Conservation (phyloP, 2,888 invertebrate species). For the Pammene fasciana region DNA sequence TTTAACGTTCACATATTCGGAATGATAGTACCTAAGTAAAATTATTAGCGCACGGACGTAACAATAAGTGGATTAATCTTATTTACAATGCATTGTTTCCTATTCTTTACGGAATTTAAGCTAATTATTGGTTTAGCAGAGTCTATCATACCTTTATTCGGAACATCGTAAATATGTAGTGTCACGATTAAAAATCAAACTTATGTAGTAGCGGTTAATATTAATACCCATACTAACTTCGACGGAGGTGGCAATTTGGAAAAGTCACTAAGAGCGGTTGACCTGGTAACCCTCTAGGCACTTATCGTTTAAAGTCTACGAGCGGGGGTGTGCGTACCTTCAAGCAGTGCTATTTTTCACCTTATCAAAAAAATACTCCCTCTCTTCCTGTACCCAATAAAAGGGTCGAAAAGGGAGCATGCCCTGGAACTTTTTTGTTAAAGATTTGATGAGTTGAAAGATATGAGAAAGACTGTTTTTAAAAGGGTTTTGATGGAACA, state of each 20-base stretch:
- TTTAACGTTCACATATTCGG: too few relatives aligned
- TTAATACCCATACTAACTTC: not conserved
- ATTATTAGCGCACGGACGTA: not conserved
- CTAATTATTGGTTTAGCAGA: too few relatives aligned
- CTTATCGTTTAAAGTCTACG: conserved; percentile 37
- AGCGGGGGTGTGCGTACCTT: conserved; percentile 52
- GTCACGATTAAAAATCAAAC: too few relatives aligned
- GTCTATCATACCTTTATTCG: too few relatives aligned
- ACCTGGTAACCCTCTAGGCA: conserved; percentile 31
- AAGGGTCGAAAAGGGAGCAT: conserved; percentile 72
- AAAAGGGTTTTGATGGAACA: conserved; percentile 4
- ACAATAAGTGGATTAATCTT: not conserved
- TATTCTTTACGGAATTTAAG: too few relatives aligned
- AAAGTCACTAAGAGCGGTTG: conserved; percentile 29
- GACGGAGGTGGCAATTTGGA: not conserved
- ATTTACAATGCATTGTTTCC: too few relatives aligned
- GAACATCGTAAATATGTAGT: too few relatives aligned
- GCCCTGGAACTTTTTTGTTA: conserved; percentile 67
- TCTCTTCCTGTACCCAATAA: conserved; percentile 71
- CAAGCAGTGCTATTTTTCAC: conserved; percentile 76
- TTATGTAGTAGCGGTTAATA: not conserved
- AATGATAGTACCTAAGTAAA: not conserved
- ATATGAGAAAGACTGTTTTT: conserved; percentile 22
- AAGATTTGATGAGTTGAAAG: conserved; percentile 60
- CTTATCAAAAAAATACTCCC: conserved; percentile 77